Base-by-base conservation (phyloP, 2,797 vertebrate genomes). In the Peromyscus nudipes region DNA sequence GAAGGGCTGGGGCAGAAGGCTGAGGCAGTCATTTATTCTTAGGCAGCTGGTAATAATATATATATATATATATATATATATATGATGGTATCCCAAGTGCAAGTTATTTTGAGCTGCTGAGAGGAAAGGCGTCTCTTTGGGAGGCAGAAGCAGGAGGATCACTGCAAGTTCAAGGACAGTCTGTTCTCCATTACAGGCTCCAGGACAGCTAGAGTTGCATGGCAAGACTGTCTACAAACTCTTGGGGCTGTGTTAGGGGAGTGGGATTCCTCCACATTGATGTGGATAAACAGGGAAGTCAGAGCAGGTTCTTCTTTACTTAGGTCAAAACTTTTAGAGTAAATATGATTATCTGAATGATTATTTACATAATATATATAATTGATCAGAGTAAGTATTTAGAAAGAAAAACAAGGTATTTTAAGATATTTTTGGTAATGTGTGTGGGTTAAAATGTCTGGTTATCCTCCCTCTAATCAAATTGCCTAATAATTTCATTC, bases 321-420 rank as follows among this genome's bases (percentile, higher is more conserved):
- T n/a, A 67, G 64, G 77, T 40, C 14, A 75, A 75, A 90, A 27
- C 94, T 34, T 73, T 93, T 19, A 40, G 29, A 89, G 34, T 7
- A 89, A 95, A 86, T 65, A 25, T 7, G 14, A 87, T 76, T 76
- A 89, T 29, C 40, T 69, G n/a, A 27, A 80, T 46, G 34, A n/a
- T 46, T 76, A 85, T 49, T 62, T 76, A 43, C 67, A 19, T 19
- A 67, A 69, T 71, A 73, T 0, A 17, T 57, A 9, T 37, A 73
- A 37, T 25, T 23, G 23, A 71, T 75, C 87, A 76, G 37, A 52
- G 93, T 52, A 64, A 81, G 46, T 49, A 79, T 23, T 75, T 64
- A 64, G 23, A 75, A 95, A 60, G 43, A 29, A 87, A 96, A 93
- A 34, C 16, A n/a, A 57, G 14, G 16, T 27, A 76, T 75, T 60